Conservation (phyloP, 2,888 invertebrate species). For the Unio pictorum region DNA sequence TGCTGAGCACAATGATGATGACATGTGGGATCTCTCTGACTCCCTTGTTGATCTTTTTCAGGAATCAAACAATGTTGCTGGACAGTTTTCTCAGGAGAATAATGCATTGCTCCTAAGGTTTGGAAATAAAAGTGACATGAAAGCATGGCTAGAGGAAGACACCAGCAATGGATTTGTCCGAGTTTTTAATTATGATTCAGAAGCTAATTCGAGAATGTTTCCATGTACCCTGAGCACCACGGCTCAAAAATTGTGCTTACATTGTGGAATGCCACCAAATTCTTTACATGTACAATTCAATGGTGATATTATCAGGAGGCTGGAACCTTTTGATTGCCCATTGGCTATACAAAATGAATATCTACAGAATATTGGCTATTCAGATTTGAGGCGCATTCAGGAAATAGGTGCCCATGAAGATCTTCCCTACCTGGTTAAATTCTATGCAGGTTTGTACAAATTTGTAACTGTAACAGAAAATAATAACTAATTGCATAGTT, state of each 20-base stretch:
- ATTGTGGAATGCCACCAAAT: conserved; percentile 65
- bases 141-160: conserved; percentile 64
- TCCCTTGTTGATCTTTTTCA: conserved; percentile 66
- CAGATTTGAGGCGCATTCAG: conserved; percentile 65
- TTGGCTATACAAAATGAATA: conserved; percentile 72
- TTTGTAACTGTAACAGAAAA: not conserved
- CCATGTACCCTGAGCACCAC: conserved; percentile 69
- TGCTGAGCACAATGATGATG: conserved; percentile 52
- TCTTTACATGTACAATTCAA: conserved; percentile 70
- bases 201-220: conserved; percentile 60
- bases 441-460: conserved; percentile 68
- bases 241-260: conserved; percentile 66
- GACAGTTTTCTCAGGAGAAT: conserved; percentile 9
- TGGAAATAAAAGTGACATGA: conserved; percentile 36
- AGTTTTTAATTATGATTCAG: conserved; percentile 63
- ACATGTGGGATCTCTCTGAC: conserved; percentile 69
- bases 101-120: conserved; percentile 1
- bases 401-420: conserved; percentile 67
- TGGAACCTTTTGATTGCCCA: conserved; percentile 71
- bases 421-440: conserved; percentile 68
- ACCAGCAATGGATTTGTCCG: conserved; percentile 68
- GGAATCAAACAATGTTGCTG: conserved; percentile 48
- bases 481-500: not conserved
- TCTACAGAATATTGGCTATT: conserved; percentile 68
- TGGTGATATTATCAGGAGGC: conserved; percentile 69